Evolutionary conservation across 2,888 invertebrate genomes (phyloP), one percentile per base, ranked within the genome.

Genomic region (Dicranocentrus wangi): DNA sequence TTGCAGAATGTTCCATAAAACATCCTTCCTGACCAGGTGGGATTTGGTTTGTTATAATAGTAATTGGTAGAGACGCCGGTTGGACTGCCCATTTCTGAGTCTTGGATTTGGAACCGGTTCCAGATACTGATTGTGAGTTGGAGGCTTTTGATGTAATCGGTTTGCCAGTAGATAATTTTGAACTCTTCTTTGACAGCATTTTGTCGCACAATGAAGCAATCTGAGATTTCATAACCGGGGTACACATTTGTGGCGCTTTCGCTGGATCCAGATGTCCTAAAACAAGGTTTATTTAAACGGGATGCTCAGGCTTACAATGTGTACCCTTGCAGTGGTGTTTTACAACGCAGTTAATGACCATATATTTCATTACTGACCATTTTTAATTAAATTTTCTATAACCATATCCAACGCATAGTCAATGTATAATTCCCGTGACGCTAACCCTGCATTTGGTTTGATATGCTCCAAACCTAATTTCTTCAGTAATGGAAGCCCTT

Each of bases 321-420:
- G 13, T 15, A 47, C 32, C 5, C 15, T 39, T 39, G 39, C 5
- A 39, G 13, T 39, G 39, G 2, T n/a, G 47, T n/a, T 47, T 47
- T 47, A 47, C 2, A 47, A n/a, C n/a, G n/a, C 32, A 32, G 10
- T 32, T 32, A 32, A 3, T 32, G 10, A 32, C 10, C 10, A 32
- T 32, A n/a, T n/a, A n/a, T n/a, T n/a, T n/a, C n/a, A n/a, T n/a
- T n/a, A 10, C 47, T 5, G 15, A 60, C 72, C 72, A 60, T 80
- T 80, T 13, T 43, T 7, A 58, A 66, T 60, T n/a, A 84, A 60
- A 27, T 80, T 82, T 15, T 71, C 69, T 13, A 83, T 71, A 0
- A 84, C 77, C 82, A 84, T 76, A n/a, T 84, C 82, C 32, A 84
- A 17, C 10, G 82, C 75, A 60, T 84, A 73, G 19, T 84, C 78